phyloP scores from a whole-genome alignment of 2,113 vertebrate species.

The Hydropotes inermis region DNA sequence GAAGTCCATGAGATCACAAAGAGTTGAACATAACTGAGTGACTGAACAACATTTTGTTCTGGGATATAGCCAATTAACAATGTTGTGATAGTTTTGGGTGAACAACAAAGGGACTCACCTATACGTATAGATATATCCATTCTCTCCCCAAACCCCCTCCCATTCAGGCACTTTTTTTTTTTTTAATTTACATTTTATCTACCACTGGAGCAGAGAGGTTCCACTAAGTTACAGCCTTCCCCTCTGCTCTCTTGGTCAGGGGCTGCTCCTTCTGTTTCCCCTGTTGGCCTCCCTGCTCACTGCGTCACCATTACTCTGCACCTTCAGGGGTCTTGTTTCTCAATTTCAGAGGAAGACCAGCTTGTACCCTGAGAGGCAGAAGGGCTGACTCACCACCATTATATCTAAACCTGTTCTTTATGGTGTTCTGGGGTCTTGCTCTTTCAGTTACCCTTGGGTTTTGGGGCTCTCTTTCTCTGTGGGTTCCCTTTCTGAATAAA shows the following conservation, averaged over 20 bases:
- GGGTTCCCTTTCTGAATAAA: neutral
- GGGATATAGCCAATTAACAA: neutral
- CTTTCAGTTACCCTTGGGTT: neutral
- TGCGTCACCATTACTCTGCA: neutral
- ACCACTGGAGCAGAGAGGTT: neutral
- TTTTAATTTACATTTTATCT: neutral
- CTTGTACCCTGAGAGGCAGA: neutral
- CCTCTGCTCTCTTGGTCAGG: neutral
- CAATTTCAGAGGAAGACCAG: neutral
- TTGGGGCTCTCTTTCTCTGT: neutral
- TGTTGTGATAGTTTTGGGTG: neutral
- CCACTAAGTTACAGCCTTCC: neutral
- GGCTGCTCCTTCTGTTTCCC: neutral
- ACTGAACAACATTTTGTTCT: neutral
- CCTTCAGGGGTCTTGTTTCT: neutral
- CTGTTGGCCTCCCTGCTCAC: neutral
- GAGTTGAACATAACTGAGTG: rapidly evolving
- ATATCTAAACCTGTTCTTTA: neutral
- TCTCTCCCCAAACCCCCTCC: neutral
- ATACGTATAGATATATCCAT: neutral
- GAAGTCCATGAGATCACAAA: neutral
- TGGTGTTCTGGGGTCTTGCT: neutral
- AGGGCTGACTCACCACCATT: neutral
- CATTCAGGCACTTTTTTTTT: neutral
- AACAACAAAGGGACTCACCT: neutral